These are phyloP conservation scores for Melanostigma gelatinosum DNA, from an alignment of 2,113 vertebrate genomes.

Conservation along the genomic window DNA sequence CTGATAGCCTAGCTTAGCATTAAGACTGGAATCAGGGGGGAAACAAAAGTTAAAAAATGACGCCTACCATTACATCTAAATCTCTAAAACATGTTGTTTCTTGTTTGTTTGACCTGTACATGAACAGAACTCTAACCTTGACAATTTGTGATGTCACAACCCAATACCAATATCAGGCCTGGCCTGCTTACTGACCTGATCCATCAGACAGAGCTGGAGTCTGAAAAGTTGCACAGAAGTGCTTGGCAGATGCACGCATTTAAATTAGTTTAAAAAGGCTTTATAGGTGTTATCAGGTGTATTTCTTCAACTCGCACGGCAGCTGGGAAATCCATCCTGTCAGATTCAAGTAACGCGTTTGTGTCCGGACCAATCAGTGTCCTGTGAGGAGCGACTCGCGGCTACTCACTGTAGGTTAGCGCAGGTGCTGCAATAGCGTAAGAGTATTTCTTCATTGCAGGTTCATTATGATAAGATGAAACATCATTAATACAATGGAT, in stretches of 20 bases:
- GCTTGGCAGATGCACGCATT: background rate
- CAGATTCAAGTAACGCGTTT: background rate
- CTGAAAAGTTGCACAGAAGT: background rate
- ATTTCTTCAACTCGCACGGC: background rate
- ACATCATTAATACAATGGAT: background rate
- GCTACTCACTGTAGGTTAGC: too few species aligned
- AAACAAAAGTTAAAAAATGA: background rate
- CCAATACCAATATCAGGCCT: background rate
- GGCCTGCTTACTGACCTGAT: background rate
- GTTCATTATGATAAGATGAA: too few species aligned
- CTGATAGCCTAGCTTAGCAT: background rate
- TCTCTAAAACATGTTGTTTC: background rate
- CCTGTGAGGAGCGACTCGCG: too few species aligned
- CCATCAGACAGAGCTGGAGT: background rate
- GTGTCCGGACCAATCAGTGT: too few species aligned
- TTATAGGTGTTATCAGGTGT: background rate
- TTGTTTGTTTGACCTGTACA: background rate
- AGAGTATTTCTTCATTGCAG: too few species aligned
- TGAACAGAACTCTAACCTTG: background rate
- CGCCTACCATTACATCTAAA: background rate
- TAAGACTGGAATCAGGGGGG: background rate
- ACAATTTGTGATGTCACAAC: background rate
- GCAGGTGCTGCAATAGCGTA: too few species aligned
- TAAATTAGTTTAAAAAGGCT: background rate
- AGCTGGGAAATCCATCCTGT: background rate